Evolutionary conservation across 2,888 invertebrate genomes (phyloP), one percentile per base, ranked within the genome.

Genomic region (Taphrorychus bicolor): DNA sequence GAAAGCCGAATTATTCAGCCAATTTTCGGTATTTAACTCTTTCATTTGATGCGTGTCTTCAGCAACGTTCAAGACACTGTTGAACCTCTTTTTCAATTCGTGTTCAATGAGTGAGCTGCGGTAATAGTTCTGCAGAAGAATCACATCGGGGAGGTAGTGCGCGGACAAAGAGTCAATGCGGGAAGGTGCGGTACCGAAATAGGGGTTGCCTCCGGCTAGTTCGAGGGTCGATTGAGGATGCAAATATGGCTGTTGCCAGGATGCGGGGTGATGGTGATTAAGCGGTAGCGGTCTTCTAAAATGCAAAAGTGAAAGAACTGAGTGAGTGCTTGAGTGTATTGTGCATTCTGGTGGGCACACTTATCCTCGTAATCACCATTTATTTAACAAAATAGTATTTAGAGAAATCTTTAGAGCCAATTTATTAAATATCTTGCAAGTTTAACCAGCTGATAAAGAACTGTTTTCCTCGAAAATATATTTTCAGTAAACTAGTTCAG

Each of bases 241-340:
- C 63, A 62, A 56, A 53, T 54, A 64, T 45, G 56, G 52, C 71
- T 70, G 73, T 71, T 72, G 71, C 69, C 71, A 70, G 73, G 66
- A 56, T 54, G 63, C 14, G 49, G 56, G 75, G 75, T 80, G 77
- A 73, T 79, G 74, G 61, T 70, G 78, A 74, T 80, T 81, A 80
- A 79, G 78, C 73, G 79, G 78, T 73, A 77, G 79, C 74, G 77
- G 79, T 69, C 76, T 76, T 75, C 81, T 81, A 81, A 75, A 81
- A 81, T 76, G 74, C 61, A 66, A 70, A 75, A 74, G 60, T n/a
- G 67, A 73, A 73, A 73, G 41, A 64, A 63, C 60, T 53, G 68
- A 54, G 53, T 51, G 21, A 21, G 51, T 51, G 51, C 22, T 51
- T 14, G 16, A 21, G 51, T 21, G 7, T 45, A 45, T 17, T 14